Percentiles rank a stretch among this genome's conserved stretches.
Conservation (phyloP, 2,113 vertebrate genomes). For the Gnathonemus longibarbis region DNA sequence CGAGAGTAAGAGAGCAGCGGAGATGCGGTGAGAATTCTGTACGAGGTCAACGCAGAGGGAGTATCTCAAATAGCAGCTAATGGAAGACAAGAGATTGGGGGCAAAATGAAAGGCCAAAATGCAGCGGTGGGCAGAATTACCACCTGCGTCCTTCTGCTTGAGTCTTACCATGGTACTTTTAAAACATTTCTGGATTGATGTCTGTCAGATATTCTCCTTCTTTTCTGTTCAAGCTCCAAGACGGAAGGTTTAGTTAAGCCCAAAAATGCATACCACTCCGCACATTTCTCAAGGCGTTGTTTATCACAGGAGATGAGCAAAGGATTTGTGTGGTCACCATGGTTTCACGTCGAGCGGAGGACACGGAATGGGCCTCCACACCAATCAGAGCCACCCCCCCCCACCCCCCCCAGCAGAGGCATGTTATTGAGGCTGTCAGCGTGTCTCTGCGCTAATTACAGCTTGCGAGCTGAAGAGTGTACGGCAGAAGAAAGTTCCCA, state of each 20-base stretch:
- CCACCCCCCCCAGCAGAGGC: not conserved
- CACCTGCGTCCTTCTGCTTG: not conserved
- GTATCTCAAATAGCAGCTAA: not conserved
- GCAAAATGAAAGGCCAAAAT: no score
- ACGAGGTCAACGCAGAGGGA: not conserved
- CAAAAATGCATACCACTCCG: not conserved
- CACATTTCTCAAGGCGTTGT: slow-evolving; percentile 28
- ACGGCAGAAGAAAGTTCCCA: not conserved
- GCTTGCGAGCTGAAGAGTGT: not conserved
- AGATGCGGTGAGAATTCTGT: slow-evolving; percentile 7
- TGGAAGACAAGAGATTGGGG: not conserved
- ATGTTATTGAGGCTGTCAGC: not conserved
- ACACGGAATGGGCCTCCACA: not conserved
- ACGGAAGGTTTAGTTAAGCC: slow-evolving; percentile 13
- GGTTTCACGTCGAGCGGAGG: not conserved
- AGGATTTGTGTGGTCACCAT: not conserved
- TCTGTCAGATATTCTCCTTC: slow-evolving; percentile 22
- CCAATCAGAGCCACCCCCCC: not conserved
- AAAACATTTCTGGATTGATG: slow-evolving; percentile 11
- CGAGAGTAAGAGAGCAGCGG: not conserved
- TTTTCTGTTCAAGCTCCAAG: not conserved
- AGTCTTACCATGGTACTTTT: not conserved
- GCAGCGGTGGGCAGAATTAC: not conserved
- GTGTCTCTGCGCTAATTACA: not conserved
- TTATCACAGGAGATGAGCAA: slow-evolving; percentile 10